Evolutionary conservation across 2,113 vertebrate species (phyloP).

Genomic region (Epinephelus cyanopodus): DNA sequence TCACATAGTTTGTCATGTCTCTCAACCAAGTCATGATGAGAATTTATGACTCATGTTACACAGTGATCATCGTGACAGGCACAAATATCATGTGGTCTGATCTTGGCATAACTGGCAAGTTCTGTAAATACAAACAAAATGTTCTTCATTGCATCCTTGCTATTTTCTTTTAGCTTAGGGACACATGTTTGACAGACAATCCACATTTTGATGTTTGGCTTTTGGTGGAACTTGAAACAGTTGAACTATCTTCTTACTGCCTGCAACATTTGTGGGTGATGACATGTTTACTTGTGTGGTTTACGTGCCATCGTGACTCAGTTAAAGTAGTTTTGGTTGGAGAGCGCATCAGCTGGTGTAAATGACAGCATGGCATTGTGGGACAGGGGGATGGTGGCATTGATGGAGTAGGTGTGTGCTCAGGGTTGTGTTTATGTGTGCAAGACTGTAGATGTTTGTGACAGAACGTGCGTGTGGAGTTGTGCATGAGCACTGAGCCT

Average conservation of each 20-base stretch:
- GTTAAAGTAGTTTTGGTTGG: background rate
- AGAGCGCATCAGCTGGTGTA: constrained; percentile 3
- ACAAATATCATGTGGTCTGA: background rate
- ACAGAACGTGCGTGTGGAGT: constrained; percentile 44
- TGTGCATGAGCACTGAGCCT: constrained; percentile 38
- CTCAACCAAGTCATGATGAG: background rate
- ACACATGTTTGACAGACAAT: background rate
- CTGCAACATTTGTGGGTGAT: background rate
- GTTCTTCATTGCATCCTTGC: background rate
- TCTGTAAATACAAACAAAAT: background rate
- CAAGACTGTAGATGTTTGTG: constrained; percentile 34
- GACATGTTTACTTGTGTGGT: background rate
- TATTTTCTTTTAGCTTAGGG: background rate
- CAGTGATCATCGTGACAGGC: background rate
- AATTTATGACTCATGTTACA: background rate
- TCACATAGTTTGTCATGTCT: too few relatives aligned
- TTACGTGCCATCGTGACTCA: background rate
- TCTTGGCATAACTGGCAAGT: background rate
- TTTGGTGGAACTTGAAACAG: background rate
- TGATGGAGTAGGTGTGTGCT: constrained; percentile 22
- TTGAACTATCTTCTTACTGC: background rate
- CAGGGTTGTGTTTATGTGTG: constrained; percentile 10
- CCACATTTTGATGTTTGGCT: background rate
- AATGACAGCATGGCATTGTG: constrained; percentile 20
- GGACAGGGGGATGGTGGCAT: background rate